phyloP scores from a whole-genome alignment of 2,797 vertebrate species.

The Chlorospingus semifuscus region DNA sequence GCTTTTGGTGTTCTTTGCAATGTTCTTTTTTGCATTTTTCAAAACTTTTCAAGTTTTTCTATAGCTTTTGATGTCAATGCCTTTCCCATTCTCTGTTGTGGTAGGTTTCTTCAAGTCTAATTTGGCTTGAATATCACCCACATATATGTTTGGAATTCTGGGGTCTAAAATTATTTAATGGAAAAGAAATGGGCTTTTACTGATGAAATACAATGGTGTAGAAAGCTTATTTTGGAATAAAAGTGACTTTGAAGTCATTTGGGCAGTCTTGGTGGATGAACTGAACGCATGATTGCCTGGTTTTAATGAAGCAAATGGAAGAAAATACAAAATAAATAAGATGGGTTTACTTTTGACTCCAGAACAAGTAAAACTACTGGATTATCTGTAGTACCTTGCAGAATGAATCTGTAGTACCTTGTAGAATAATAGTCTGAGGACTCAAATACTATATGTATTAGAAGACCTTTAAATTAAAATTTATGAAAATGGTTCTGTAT shows the following conservation, averaged over 20 bases:
- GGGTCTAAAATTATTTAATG: neutral
- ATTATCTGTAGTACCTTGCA: neutral
- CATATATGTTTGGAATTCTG: neutral
- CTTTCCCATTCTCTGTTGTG: neutral
- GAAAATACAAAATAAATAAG: neutral
- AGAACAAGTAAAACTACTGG: neutral
- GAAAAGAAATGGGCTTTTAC: neutral
- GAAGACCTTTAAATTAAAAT: neutral
- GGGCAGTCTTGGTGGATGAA: neutral
- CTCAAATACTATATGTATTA: neutral
- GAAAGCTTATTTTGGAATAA: neutral
- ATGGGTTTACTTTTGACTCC: neutral
- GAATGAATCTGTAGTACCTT: neutral
- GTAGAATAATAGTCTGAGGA: neutral
- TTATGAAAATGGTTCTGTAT: neutral
- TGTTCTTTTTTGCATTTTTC: neutral
- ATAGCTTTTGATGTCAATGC: neutral
- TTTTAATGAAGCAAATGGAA: neutral
- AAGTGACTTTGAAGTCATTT: neutral
- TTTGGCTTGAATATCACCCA: neutral
- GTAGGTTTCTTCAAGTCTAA: neutral
- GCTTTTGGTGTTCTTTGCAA: too few relatives aligned
- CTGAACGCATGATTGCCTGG: neutral
- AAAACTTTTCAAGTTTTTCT: neutral
- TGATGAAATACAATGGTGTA: neutral